phyloP scores from a whole-genome alignment of 2,888 invertebrate species.

The Stegophylla sp. region DNA sequence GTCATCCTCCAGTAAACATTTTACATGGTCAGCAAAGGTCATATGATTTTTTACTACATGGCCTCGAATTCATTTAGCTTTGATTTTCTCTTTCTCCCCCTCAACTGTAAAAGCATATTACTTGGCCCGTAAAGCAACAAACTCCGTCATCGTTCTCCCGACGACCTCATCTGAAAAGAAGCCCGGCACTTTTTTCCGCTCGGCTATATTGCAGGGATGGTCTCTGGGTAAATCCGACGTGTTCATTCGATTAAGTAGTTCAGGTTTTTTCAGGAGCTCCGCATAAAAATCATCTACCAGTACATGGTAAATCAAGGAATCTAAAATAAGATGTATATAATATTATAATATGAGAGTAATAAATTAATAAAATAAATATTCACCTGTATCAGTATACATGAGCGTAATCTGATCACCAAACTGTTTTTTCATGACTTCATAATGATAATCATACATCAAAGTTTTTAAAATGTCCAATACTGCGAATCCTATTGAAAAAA shows the following conservation, averaged over 20 bases:
- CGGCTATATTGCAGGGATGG: neutral
- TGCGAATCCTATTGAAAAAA: neutral
- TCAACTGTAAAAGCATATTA: neutral
- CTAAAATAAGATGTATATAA: neutral
- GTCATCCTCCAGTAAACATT: neutral
- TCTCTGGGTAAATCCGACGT: neutral
- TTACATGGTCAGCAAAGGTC: neutral
- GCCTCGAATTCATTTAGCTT: constrained; percentile 4
- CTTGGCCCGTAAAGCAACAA: neutral
- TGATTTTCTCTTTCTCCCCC: neutral
- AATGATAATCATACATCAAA: neutral
- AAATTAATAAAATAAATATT: neutral
- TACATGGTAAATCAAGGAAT: neutral
- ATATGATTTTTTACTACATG: constrained; percentile 27
- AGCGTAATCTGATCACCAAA: neutral
- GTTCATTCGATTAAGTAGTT: neutral
- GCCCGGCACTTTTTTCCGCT: neutral
- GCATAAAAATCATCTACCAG: neutral
- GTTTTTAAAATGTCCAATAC: neutral
- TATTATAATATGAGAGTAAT: neutral
- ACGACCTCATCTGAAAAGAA: neutral
- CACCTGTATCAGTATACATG: neutral
- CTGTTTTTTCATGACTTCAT: neutral
- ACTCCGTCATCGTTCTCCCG: neutral
- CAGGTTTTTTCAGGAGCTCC: neutral